phyloP scores from a whole-genome alignment of 2,113 vertebrate species.

The Opisthocomus hoazin region DNA sequence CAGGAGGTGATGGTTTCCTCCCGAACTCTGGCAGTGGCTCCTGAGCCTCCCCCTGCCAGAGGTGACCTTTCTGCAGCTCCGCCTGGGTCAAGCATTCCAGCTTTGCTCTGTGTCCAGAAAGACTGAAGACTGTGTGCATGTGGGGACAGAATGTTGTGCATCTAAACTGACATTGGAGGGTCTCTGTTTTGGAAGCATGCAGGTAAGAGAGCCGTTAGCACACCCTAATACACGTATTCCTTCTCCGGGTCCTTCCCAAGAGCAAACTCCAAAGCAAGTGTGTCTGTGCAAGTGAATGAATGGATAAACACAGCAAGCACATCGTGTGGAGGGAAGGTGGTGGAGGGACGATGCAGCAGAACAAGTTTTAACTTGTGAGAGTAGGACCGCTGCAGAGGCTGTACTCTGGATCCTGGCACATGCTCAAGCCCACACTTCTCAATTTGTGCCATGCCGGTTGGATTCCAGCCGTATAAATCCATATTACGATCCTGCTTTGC shows the following conservation, averaged over 20 bases:
- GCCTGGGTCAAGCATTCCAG: not conserved
- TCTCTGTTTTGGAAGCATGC: not conserved
- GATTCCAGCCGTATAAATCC: conserved; percentile 30
- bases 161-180: not conserved
- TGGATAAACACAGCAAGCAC: not conserved
- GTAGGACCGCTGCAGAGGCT: not conserved
- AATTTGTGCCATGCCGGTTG: not conserved
- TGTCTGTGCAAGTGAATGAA: not conserved
- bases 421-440: conserved; percentile 3
- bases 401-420: conserved; percentile 10
- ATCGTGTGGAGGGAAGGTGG: not conserved
- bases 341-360: not conserved
- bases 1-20: not conserved
- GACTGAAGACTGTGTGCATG: not conserved
- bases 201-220: not conserved
- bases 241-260: not conserved
- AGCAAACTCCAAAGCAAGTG: not conserved
- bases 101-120: not conserved
- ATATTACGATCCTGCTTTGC: not conserved
- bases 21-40: not conserved
- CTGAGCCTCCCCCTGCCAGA: not conserved
- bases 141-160: not conserved
- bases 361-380: conserved; percentile 1
- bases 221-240: accelerated
- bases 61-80: not conserved